phyloP scores from a whole-genome alignment of 2,797 vertebrate genomes.

The Limosa lapponica region DNA sequence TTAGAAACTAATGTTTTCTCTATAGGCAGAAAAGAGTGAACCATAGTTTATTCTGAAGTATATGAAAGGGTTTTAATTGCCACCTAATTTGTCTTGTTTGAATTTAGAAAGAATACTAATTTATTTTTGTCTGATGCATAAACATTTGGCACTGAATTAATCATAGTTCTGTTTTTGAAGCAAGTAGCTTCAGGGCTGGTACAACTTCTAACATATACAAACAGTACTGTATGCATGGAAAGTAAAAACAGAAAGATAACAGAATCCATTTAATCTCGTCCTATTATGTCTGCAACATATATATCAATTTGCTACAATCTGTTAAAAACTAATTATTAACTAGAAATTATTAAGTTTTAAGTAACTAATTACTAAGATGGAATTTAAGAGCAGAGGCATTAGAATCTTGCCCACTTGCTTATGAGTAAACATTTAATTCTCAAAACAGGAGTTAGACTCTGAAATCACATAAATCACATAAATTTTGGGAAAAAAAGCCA shows the following conservation, averaged over 20 bases:
- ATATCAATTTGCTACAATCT: background rate
- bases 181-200: constrained; percentile 34
- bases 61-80: background rate
- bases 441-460: background rate
- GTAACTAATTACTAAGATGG: background rate
- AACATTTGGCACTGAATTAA: constrained; percentile 49
- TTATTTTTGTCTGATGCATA: background rate
- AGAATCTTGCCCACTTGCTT: background rate
- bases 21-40: background rate
- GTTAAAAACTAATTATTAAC: background rate
- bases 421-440: background rate
- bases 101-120: constrained; percentile 15
- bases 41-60: background rate
- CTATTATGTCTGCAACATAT: background rate
- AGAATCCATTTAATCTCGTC: background rate
- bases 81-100: constrained; percentile 14
- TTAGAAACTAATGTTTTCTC: background rate
- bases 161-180: constrained; percentile 22
- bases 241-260: background rate
- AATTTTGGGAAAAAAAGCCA: background rate
- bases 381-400: background rate
- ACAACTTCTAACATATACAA: background rate
- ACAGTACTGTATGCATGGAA: background rate
- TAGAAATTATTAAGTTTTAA: background rate
- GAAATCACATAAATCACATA: background rate